Percentiles rank a stretch among this genome's conserved stretches.
Evolutionary conservation across 2,888 invertebrate genomes (phyloP).

Genomic region (Cantharis rustica): DNA sequence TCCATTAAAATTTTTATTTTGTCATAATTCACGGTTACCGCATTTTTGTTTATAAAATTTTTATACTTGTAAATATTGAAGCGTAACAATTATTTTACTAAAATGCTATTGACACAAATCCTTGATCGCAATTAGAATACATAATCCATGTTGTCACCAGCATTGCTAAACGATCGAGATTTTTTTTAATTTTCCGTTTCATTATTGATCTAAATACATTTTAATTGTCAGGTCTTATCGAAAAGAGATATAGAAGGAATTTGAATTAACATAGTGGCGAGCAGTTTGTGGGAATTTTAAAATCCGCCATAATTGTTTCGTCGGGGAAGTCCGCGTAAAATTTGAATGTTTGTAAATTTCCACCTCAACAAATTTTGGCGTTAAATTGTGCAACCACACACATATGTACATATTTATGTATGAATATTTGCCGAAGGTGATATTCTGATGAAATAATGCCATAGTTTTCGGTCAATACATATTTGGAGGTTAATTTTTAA

Average conservation of each 20-base stretch:
- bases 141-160: not conserved
- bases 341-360: slow-evolving; percentile 30
- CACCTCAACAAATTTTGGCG: slow-evolving; percentile 30
- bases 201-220: not conserved
- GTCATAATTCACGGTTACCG: not conserved
- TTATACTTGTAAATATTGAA: not conserved
- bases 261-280: not conserved
- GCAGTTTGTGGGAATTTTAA: no score
- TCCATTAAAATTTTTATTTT: slow-evolving; percentile 16
- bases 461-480: slow-evolving; percentile 8
- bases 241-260: not conserved
- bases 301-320: not conserved
- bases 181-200: not conserved
- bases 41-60: not conserved
- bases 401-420: no score
- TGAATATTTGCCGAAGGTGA: slow-evolving; percentile 10
- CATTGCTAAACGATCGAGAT: not conserved
- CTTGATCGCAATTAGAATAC: slow-evolving; percentile 9
- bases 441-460: slow-evolving; percentile 15
- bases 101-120: slow-evolving; percentile 20
- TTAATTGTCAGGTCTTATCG: not conserved
- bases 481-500: slow-evolving; percentile 8
- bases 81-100: not conserved
- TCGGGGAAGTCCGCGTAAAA: not conserved
- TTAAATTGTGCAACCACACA: slow-evolving; percentile 30